phyloP scores from a whole-genome alignment of 2,888 invertebrate species.

The Drosophila limbata region DNA sequence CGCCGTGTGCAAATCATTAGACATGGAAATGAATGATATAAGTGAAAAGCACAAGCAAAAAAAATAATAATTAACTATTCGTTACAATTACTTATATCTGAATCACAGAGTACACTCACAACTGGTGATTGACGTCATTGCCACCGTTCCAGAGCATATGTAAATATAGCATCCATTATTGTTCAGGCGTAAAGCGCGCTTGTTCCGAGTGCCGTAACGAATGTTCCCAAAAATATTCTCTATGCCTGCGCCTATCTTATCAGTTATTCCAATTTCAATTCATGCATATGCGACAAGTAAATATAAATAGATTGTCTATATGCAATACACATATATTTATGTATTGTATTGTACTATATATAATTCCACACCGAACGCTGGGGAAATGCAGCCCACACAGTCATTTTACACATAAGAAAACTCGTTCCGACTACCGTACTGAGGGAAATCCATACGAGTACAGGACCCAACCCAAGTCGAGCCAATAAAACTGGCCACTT shows the following conservation, averaged over 20 bases:
- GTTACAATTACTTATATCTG: background rate
- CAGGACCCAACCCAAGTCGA: background rate
- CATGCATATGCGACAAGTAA: constrained; percentile 3
- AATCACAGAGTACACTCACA: background rate
- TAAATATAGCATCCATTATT: constrained; percentile 1
- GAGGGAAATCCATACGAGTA: constrained; percentile 10
- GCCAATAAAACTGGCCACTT: constrained; percentile 34
- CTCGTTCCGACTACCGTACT: background rate
- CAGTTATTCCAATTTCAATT: constrained; percentile 32
- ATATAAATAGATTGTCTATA: constrained; percentile 18
- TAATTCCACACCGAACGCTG: constrained; percentile 7
- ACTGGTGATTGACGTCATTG: constrained; percentile 63
- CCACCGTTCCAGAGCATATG: constrained; percentile 35
- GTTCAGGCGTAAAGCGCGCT: constrained; percentile 13
- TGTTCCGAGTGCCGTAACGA: constrained; percentile 53
- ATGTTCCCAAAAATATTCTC: constrained; percentile 39
- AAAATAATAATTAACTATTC: constrained; percentile 9
- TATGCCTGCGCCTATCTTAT: constrained; percentile 58
- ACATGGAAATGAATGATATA: background rate
- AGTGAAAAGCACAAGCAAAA: constrained; percentile 2
- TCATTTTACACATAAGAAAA: constrained; percentile 6
- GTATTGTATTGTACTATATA: constrained; percentile 20
- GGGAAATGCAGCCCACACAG: constrained; percentile 27
- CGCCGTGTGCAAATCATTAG: background rate
- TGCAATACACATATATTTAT: constrained; percentile 20